Percentiles rank a stretch among this genome's conserved stretches.
Evolutionary conservation across 2,797 vertebrate species (phyloP).

Genomic region (Arremon brunneinucha): DNA sequence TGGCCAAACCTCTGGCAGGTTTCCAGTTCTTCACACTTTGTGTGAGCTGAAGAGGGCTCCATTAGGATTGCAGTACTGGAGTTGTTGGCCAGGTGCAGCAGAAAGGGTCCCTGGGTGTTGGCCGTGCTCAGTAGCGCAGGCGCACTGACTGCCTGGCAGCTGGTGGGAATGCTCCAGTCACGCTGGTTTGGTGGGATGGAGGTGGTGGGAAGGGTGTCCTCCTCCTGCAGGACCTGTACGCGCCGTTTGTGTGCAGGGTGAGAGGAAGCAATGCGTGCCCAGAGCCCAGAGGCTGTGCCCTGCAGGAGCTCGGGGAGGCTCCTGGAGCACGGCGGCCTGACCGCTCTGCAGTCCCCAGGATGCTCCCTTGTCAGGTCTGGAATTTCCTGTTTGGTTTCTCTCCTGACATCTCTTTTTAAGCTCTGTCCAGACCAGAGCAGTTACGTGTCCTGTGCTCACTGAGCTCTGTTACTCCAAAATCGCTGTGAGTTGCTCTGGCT

Average conservation of each 20-base stretch:
- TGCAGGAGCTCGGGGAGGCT: not conserved
- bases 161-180: not conserved
- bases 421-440: slow-evolving; percentile 12
- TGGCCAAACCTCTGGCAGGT: not conserved
- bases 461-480: not conserved
- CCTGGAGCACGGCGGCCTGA: not conserved
- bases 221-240: not conserved
- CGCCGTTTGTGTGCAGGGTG: fast-evolving
- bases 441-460: not conserved
- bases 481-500: not conserved
- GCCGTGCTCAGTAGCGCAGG: not conserved
- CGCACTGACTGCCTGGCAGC: fast-evolving
- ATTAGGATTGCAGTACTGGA: fast-evolving
- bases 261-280: fast-evolving
- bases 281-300: not conserved
- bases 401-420: slow-evolving; percentile 8
- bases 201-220: not conserved
- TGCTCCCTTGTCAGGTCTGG: slow-evolving; percentile 33
- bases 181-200: fast-evolving
- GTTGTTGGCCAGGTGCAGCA: fast-evolving
- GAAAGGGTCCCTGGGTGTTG: fast-evolving
- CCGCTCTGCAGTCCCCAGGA: not conserved
- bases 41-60: not conserved
- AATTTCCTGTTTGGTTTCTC: slow-evolving; percentile 61
- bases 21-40: not conserved